Evolutionary conservation across 1,140 invertebrate species (phyloP), one percentile per base, ranked within the genome.

Genomic region (Drosophila nikananu): DNA sequence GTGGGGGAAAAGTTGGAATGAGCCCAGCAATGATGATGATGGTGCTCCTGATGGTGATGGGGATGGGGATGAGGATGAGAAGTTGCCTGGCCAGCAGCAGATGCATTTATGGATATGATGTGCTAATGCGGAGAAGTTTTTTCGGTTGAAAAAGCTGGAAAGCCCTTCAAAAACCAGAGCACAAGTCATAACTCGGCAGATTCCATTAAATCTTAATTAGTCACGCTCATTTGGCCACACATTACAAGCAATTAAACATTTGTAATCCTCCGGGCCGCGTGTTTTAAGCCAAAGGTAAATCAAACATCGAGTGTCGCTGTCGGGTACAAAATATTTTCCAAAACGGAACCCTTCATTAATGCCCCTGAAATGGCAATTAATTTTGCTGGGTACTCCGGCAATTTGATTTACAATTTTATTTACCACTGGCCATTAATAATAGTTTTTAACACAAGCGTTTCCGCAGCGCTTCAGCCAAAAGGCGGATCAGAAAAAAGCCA

Each of bases 391-490:
- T 35, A 51, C 54, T 57, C 35, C 15, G 15, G 54, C 35, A 49
- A 51, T 59, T 73, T 73, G 46, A 73, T 73, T 73, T 73, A 57
- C 54, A 73, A 59, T 73, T 73, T 74, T 73, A 58, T 74, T 68
- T 70, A n/a, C 30, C 39, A 41, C 19, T 23, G 46, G 37, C 67
- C 39, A 61, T 73, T 73, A 74, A 74, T 73, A 72, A 73, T 32
- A 52, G 21, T 30, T 73, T 52, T 73, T 48, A 55, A 68, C 48
- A 7, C 62, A n/a, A 37, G 15, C 57, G 2, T 44, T 25, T 70
- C 65, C 63, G 54, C 35, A 23, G 19, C 10, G 23, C 21, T 66
- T 32, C 27, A 23, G n/a, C 13, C 62, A 48, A 66, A 66, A 23
- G 19, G 5, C 9, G 30, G 7, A 39, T 39, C 3, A 19, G 19